Evolutionary conservation across 2,797 vertebrate species (phyloP).

Genomic region (Psittacula derbiana): DNA sequence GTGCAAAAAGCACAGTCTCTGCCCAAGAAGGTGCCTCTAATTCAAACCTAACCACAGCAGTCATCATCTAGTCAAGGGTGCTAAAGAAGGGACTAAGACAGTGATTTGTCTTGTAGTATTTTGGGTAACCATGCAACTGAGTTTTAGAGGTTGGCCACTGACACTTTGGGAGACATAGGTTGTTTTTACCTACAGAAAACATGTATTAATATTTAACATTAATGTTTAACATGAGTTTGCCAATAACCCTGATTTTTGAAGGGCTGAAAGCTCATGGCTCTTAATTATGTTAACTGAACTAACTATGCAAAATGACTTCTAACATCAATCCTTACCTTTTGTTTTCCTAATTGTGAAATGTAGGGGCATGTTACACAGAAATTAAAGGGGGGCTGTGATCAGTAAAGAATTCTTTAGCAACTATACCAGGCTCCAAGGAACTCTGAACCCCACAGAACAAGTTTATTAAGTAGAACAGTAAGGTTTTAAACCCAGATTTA

Average conservation of each 20-base stretch:
- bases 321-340: neutral
- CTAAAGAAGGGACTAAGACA: neutral
- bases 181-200: neutral
- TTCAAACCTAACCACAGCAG: neutral
- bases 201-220: neutral
- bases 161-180: neutral
- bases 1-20: neutral
- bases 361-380: neutral
- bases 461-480: constrained; percentile 21
- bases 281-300: neutral
- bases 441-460: constrained; percentile 1
- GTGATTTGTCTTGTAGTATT: neutral
- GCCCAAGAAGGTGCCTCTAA: neutral
- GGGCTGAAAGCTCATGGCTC: neutral
- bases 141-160: neutral
- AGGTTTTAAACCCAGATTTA: constrained; percentile 17
- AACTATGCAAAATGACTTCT: neutral
- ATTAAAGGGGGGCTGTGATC: neutral
- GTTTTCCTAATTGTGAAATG: neutral
- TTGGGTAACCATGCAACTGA: neutral
- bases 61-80: neutral
- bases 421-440: constrained; percentile 11
- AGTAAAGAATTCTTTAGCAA: neutral
- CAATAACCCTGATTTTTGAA: neutral
- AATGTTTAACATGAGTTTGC: neutral